A percentile compares a stretch with the other conserved stretches of the same genome.
These are phyloP conservation scores for Catharus minimus DNA, from an alignment of 2,113 vertebrate genomes.

Conservation along the genomic window DNA sequence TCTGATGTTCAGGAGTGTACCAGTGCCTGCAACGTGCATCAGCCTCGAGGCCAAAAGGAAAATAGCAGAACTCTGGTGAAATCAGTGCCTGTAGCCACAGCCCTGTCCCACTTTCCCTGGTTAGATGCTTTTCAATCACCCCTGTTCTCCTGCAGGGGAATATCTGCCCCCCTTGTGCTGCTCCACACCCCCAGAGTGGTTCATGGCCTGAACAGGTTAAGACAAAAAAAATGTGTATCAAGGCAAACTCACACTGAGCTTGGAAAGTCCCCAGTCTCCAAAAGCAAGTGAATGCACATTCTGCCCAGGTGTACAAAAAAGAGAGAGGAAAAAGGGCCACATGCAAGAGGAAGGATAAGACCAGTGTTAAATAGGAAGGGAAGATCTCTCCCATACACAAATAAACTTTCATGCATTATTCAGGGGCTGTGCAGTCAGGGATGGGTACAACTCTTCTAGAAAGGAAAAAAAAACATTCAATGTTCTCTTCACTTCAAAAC, in stretches of 20 bases:
- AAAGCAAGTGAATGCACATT: not conserved
- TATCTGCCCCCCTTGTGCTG: not conserved
- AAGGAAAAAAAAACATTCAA: not conserved
- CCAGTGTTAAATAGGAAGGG: not conserved
- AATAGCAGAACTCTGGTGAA: not conserved
- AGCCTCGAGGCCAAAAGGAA: not conserved
- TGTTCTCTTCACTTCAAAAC: not conserved
- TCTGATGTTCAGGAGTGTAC: not conserved
- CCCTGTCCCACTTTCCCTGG: not conserved
- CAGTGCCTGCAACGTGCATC: not conserved
- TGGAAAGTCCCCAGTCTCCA: not conserved
- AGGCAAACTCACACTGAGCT: not conserved
- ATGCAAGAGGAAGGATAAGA: not conserved
- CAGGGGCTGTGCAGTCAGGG: not conserved
- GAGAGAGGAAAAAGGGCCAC: not conserved
- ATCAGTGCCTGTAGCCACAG: not conserved
- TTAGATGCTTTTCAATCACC: not conserved
- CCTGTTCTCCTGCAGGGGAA: rapidly evolving
- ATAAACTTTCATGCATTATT: constrained; percentile 27
- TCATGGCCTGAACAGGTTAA: not conserved
- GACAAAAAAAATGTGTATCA: not conserved
- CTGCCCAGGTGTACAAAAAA: not conserved
- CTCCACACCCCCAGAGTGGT: not conserved
- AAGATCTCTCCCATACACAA: not conserved
- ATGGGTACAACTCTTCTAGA: not conserved